phyloP scores from a whole-genome alignment of 1,140 invertebrate species.

The Apis dorsata region DNA sequence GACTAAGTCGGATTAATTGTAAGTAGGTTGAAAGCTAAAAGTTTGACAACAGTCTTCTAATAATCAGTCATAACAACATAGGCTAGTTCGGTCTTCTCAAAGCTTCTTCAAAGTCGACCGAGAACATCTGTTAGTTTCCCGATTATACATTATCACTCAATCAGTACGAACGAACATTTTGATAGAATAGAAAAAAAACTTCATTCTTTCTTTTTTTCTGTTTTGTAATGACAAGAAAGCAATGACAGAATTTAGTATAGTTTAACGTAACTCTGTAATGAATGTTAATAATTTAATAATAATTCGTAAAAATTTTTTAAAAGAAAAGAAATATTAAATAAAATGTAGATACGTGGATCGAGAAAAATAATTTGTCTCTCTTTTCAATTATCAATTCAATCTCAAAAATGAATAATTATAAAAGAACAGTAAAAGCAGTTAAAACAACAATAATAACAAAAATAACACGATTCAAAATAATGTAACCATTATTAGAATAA shows the following conservation, averaged over 20 bases:
- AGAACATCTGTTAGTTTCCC: constrained; percentile 44
- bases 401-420: not conserved
- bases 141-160: constrained; percentile 50
- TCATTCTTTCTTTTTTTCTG: not conserved
- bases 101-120: constrained; percentile 40
- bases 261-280: too few species aligned
- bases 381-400: not conserved
- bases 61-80: constrained; percentile 49
- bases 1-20: constrained; percentile 37
- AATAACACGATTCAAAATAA: not conserved
- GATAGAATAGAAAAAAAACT: constrained; percentile 40
- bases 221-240: not conserved
- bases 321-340: not conserved
- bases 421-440: not conserved
- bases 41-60: constrained; percentile 35
- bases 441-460: not conserved
- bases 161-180: constrained; percentile 53
- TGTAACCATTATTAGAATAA: not conserved
- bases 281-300: not conserved
- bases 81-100: not conserved
- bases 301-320: not conserved
- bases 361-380: not conserved
- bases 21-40: constrained; percentile 62
- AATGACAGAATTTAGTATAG: too few species aligned
- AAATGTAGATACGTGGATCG: not conserved